A percentile compares a stretch with the other conserved stretches of the same genome.
phyloP scores from a whole-genome alignment of 2,888 invertebrate genomes.

The Alentia gelatinosa region DNA sequence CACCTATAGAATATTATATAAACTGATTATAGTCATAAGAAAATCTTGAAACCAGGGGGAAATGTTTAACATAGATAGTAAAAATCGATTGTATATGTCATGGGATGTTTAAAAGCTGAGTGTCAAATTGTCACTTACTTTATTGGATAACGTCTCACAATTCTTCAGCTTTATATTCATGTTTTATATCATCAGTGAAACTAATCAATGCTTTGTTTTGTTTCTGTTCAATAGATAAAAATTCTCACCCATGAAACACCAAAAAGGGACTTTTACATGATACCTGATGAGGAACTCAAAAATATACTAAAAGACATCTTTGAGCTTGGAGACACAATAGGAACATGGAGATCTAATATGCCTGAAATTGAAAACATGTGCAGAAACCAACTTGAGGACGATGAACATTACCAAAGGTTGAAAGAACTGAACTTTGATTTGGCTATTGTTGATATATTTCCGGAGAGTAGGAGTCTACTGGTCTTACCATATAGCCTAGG shows the following conservation, averaged over 20 bases:
- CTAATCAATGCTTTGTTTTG: too few relatives aligned
- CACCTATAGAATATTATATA: too few relatives aligned
- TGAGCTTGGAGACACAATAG: not conserved
- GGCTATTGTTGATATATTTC: slow-evolving; percentile 16
- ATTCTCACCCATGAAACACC: not conserved
- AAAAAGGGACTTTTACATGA: not conserved
- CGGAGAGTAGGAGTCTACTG: not conserved
- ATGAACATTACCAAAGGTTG: not conserved
- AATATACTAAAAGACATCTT: not conserved
- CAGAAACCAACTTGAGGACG: not conserved
- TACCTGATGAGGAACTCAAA: not conserved
- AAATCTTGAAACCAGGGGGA: too few relatives aligned
- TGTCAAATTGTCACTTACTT: too few relatives aligned
- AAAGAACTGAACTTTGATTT: not conserved
- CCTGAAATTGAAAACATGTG: not conserved
- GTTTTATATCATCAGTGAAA: too few relatives aligned
- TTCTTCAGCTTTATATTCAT: too few relatives aligned
- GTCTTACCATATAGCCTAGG: not conserved
- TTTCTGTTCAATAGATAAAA: too few relatives aligned
- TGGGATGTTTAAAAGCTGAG: too few relatives aligned
- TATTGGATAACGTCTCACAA: too few relatives aligned
- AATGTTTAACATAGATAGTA: too few relatives aligned
- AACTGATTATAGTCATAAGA: too few relatives aligned
- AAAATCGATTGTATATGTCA: too few relatives aligned
- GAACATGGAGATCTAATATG: not conserved